phyloP scores from a whole-genome alignment of 2,113 vertebrate species.

The Colinus virginianus region DNA sequence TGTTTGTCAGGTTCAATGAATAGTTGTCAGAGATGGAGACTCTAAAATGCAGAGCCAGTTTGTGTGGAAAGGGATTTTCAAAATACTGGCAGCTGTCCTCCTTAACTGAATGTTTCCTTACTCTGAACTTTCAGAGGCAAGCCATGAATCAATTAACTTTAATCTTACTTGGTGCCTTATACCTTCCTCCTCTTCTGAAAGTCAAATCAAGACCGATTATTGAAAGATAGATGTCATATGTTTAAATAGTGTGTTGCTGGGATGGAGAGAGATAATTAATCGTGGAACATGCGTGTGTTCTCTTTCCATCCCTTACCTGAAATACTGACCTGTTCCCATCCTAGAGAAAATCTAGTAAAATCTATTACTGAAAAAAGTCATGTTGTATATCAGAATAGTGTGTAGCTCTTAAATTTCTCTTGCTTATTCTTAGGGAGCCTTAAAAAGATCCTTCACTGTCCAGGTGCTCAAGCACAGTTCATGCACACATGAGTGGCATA shows the following conservation, averaged over 20 bases:
- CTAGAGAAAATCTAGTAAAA: not conserved
- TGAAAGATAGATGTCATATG: not conserved
- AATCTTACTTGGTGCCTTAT: not conserved
- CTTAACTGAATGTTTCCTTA: not conserved
- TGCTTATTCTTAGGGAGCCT: not conserved
- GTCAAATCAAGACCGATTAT: not conserved
- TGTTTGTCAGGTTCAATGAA: slow-evolving; percentile 10
- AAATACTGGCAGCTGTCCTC: not conserved
- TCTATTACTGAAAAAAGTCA: not conserved
- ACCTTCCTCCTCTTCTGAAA: not conserved
- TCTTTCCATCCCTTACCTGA: not conserved
- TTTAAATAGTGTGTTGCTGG: not conserved
- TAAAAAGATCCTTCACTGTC: not conserved
- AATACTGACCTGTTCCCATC: not conserved
- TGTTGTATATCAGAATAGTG: not conserved
- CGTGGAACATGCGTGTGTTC: not conserved
- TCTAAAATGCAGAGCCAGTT: not conserved
- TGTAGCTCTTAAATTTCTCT: not conserved
- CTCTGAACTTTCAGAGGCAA: not conserved
- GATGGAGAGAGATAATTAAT: not conserved
- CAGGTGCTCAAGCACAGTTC: not conserved
- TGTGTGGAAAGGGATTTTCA: not conserved
- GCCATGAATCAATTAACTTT: slow-evolving; percentile 41
- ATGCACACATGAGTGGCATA: not conserved
- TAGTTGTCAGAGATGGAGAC: not conserved